phyloP scores from a whole-genome alignment of 2,797 vertebrate species.

The Oceanodroma leucorhoa region DNA sequence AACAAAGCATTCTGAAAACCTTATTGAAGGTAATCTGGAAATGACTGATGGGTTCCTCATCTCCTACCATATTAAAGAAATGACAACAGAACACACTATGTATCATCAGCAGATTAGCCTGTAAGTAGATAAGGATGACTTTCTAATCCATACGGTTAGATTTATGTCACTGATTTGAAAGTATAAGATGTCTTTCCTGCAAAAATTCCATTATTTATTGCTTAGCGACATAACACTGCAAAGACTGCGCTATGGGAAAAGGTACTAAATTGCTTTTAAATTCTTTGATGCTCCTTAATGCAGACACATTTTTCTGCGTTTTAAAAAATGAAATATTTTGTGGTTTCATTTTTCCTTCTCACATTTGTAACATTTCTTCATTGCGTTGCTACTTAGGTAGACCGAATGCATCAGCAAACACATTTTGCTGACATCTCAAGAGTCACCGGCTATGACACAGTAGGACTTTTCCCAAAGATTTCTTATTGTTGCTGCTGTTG shows the following conservation, averaged over 20 bases:
- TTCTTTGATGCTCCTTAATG: conserved; percentile 8
- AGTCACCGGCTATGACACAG: not conserved
- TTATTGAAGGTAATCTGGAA: conserved; percentile 39
- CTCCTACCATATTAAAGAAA: conserved; percentile 49
- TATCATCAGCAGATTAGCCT: conserved; percentile 58
- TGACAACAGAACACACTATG: conserved; percentile 28
- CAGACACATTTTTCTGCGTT: not conserved
- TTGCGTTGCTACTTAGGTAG: not conserved
- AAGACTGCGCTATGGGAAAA: not conserved
- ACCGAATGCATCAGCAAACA: not conserved
- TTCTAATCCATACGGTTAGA: conserved; percentile 61
- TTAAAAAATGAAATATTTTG: not conserved
- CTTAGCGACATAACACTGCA: conserved; percentile 26
- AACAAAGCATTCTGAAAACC: conserved; percentile 35
- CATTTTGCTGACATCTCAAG: not conserved
- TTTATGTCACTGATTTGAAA: conserved; percentile 57
- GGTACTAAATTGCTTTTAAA: conserved; percentile 45
- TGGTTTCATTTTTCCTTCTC: not conserved
- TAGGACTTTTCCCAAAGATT: not conserved
- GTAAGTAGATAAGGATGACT: conserved; percentile 56
- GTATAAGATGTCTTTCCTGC: conserved; percentile 13
- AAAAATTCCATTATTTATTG: conserved; percentile 58
- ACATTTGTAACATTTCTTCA: not conserved
- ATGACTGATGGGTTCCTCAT: conserved; percentile 22
- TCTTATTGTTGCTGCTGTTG: not conserved